A percentile compares a stretch with the other conserved stretches of the same genome.
These are phyloP conservation scores for Tetragonisca angustula DNA, from an alignment of 2,888 invertebrate genomes.

Conservation along the genomic window DNA sequence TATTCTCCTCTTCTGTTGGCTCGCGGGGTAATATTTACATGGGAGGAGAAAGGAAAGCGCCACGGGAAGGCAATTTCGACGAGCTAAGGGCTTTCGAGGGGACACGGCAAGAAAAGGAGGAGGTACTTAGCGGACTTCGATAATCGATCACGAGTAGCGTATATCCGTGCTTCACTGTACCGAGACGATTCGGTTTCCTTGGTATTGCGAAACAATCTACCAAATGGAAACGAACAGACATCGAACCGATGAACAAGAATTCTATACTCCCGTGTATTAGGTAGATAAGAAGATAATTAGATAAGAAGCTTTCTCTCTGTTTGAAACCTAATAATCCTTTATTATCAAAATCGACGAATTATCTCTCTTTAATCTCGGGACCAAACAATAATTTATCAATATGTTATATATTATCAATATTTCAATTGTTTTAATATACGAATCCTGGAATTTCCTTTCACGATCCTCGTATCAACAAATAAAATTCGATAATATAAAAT, in stretches of 20 bases:
- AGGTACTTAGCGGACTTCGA: slow-evolving; percentile 66
- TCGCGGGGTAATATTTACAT: slow-evolving; percentile 48
- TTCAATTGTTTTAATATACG: no score
- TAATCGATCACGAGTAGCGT: slow-evolving; percentile 65
- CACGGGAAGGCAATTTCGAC: slow-evolving; percentile 44
- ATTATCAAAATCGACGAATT: no score
- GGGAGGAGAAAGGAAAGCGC: background rate
- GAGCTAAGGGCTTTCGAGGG: slow-evolving; percentile 36
- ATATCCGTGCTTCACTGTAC: slow-evolving; percentile 25
- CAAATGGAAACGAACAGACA: slow-evolving; percentile 1
- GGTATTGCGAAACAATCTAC: slow-evolving; percentile 3
- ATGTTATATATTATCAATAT: no score
- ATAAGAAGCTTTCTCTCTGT: background rate
- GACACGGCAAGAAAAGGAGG: slow-evolving; percentile 59
- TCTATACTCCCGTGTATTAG: background rate
- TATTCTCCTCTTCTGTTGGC: slow-evolving; percentile 31
- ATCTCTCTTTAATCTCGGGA: no score
- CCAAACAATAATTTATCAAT: no score
- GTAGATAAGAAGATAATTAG: background rate
- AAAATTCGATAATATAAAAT: no score
- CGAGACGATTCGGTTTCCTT: slow-evolving; percentile 20
- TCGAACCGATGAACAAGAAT: background rate
- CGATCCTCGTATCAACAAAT: no score
- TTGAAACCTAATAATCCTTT: background rate
- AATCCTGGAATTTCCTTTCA: no score